Conservation (phyloP, 2,113 vertebrate species). For the Addax nasomaculatus region DNA sequence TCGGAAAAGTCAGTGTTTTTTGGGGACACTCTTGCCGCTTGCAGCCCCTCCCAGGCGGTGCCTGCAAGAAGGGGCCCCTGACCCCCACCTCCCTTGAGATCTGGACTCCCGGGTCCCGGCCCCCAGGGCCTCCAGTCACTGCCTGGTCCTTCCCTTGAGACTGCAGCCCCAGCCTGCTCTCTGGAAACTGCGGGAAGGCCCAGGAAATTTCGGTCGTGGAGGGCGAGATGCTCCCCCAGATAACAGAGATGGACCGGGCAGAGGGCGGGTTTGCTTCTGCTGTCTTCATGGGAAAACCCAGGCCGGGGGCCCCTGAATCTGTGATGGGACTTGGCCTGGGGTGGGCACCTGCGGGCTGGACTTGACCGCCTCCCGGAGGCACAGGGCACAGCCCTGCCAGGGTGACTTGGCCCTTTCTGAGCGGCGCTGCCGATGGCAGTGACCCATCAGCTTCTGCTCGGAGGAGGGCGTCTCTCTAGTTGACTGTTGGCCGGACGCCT, state of each 20-base stretch:
- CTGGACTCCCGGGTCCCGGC: constrained; percentile 5
- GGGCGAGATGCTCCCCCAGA: neutral
- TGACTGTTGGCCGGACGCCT: fast-evolving
- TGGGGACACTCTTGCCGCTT: constrained; percentile 40
- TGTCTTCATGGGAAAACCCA: neutral
- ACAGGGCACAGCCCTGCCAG: fast-evolving
- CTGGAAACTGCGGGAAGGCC: neutral
- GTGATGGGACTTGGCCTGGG: neutral
- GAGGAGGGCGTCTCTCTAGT: neutral
- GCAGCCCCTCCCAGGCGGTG: neutral
- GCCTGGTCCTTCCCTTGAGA: neutral
- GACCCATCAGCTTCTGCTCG: neutral
- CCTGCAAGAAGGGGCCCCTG: constrained; percentile 6
- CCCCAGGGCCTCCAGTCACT: neutral
- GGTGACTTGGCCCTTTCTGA: fast-evolving
- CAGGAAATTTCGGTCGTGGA: fast-evolving
- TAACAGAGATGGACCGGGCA: neutral
- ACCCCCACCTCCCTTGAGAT: neutral
- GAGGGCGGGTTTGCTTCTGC: neutral
- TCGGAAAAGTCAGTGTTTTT: constrained; percentile 65
- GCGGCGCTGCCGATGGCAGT: fast-evolving
- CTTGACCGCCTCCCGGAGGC: fast-evolving
- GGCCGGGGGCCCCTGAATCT: neutral
- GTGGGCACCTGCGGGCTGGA: neutral
- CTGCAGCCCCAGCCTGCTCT: neutral